Base-by-base conservation (phyloP, 2,113 vertebrate species). In the Poeciliopsis retropinna region DNA sequence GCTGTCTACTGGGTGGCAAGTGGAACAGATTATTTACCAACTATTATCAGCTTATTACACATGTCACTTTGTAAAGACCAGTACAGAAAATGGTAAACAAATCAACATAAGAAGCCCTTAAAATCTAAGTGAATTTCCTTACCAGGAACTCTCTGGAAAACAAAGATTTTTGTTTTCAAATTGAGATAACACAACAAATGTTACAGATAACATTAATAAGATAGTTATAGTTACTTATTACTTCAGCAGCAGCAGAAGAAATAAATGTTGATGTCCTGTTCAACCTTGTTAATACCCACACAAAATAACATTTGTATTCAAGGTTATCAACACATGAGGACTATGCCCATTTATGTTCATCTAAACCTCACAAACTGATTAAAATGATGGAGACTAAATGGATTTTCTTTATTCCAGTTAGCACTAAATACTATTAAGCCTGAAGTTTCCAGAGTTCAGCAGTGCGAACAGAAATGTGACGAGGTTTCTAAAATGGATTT, bases 401-500 rank as follows among this genome's bases (percentile, higher is more conserved):
- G 71, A 19, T 69, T 72, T 76, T 17, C 30, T 51, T 74, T 29
- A 31, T 73, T 76, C 67, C n/a, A 25, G 31, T 25, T 13, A 51
- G 34, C 2, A 76, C 62, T 79, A 67, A 47, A 75, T 70, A 28
- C 39, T 27, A 57, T 73, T 61, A 19, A 69, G 65, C 66, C 39
- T 39, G 60, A 72, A 74, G 75, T 69, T 70, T 71, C 30, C 60
- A 9, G 75, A 80, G 66, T 80, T 78, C 14, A 47, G 60, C 61
- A 61, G 64, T 3, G n/a, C 37, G 15, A 80, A 78, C 66, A 63
- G 27, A 70, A 73, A 76, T 57, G 37, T 67, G 60, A n/a, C 4
- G 28, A 51, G 62, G 61, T 63, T 41, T 28, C 64, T 75, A 37
- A 41, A 75, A 83, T 22, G 65, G 82, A 63, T 88, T 80, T 85